A percentile compares a stretch with the other conserved stretches of the same genome.
Conservation (phyloP, 2,888 invertebrate genomes). For the Clusia tigrina region DNA sequence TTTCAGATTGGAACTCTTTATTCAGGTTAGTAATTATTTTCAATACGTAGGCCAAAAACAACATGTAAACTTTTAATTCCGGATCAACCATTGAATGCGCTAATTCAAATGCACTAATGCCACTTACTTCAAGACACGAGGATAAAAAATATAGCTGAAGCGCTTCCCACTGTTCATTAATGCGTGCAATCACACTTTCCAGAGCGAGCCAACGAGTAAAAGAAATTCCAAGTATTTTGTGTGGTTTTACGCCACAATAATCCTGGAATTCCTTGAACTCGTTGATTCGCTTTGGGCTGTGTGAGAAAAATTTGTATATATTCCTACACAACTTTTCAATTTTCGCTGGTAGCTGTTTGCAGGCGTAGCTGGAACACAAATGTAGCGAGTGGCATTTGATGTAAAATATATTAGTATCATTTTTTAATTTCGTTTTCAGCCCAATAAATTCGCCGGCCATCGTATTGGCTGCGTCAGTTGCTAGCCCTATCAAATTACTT, state of each 20-base stretch:
- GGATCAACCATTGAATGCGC: too few relatives aligned
- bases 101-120: too few relatives aligned
- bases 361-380: slow-evolving; percentile 17
- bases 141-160: slow-evolving; percentile 29
- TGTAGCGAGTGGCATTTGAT: slow-evolving; percentile 24
- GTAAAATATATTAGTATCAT: slow-evolving; percentile 12
- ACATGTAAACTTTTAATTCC: too few relatives aligned
- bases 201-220: slow-evolving; percentile 31
- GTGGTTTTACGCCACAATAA: slow-evolving; percentile 27
- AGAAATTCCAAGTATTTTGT: too few relatives aligned
- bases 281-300: slow-evolving; percentile 18
- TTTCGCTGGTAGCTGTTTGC: slow-evolving; percentile 16
- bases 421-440: slow-evolving; percentile 11
- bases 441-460: slow-evolving; percentile 10
- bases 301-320: slow-evolving; percentile 21
- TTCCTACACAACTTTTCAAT: slow-evolving; percentile 20
- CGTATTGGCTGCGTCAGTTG: slow-evolving; percentile 11
- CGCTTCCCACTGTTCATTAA: slow-evolving; percentile 31
- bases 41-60: too few relatives aligned
- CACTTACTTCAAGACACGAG: slow-evolving; percentile 22
- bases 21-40: too few relatives aligned
- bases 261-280: slow-evolving; percentile 27
- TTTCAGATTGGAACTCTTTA: too few relatives aligned
- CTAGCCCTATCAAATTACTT: slow-evolving; percentile 7
- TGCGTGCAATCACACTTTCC: slow-evolving; percentile 31